Percentiles rank a stretch among this genome's conserved stretches.
Conservation (phyloP, 2,888 invertebrate genomes). For the Amblyjoppa fuscipennis region DNA sequence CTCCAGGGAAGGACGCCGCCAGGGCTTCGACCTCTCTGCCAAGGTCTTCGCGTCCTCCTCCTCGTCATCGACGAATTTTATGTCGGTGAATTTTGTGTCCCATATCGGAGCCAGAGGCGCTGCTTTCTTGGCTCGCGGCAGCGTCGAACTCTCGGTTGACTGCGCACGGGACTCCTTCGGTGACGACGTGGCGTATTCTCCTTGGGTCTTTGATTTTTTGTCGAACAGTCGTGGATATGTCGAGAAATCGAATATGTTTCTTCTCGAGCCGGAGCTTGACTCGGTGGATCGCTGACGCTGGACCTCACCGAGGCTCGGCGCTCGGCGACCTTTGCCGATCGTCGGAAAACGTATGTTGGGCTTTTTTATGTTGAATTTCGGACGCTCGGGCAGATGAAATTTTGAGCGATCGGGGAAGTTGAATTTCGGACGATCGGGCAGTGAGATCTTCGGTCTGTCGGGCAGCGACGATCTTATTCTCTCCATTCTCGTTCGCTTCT, state of each 20-base stretch:
- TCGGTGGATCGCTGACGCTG: constrained; percentile 86
- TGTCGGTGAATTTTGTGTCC: constrained; percentile 84
- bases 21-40: constrained; percentile 79
- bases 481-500: constrained; percentile 85
- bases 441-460: constrained; percentile 86
- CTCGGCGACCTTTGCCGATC: constrained; percentile 65
- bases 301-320: constrained; percentile 77
- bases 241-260: constrained; percentile 90
- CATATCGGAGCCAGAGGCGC: constrained; percentile 86
- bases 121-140: constrained; percentile 87
- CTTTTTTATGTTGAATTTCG: constrained; percentile 87
- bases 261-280: constrained; percentile 86
- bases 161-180: constrained; percentile 84
- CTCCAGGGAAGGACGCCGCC: constrained; percentile 82
- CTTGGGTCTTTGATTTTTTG: constrained; percentile 81
- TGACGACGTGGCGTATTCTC: constrained; percentile 86
- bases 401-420: constrained; percentile 86
- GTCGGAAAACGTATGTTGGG: constrained; percentile 86
- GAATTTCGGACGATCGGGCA: constrained; percentile 86
- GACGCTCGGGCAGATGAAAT: constrained; percentile 87
- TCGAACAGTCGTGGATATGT: constrained; percentile 91
- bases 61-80: constrained; percentile 78
- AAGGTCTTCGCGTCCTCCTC: constrained; percentile 72
- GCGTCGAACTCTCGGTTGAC: constrained; percentile 89
- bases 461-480: constrained; percentile 88